These are phyloP conservation scores for Euproctis similis DNA, from an alignment of 2,888 invertebrate genomes.

Conservation along the genomic window DNA sequence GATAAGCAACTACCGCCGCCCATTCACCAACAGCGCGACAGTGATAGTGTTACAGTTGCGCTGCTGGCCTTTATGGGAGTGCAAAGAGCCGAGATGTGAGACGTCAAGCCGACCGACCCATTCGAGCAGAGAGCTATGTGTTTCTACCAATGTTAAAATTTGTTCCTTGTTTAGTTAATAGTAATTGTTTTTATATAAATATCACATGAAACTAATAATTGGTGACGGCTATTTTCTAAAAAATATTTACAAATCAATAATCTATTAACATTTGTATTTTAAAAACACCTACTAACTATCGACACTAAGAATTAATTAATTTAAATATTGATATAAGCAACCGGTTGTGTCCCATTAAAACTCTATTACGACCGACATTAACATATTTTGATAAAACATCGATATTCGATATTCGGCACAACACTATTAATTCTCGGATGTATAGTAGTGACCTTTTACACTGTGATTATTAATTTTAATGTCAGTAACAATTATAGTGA, in stretches of 20 bases:
- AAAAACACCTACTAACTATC: constrained; percentile 36
- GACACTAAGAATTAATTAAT: constrained; percentile 39
- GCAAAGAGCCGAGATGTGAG: no score
- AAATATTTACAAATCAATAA: not conserved
- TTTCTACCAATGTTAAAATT: no score
- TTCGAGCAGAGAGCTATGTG: no score
- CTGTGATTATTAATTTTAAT: constrained; percentile 20
- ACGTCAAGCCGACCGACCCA: no score
- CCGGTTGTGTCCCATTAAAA: constrained; percentile 61
- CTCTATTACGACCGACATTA: constrained; percentile 58
- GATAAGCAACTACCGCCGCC: no score
- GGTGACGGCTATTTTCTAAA: no score
- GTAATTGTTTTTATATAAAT: no score
- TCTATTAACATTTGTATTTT: constrained; percentile 20
- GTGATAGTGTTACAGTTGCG: no score
- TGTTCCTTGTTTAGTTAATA: no score
- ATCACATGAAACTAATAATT: no score
- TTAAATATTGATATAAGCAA: constrained; percentile 46
- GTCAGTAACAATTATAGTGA: constrained; percentile 18
- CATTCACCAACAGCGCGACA: no score
- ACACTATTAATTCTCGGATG: constrained; percentile 38
- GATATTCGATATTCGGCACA: constrained; percentile 45
- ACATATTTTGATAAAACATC: constrained; percentile 63
- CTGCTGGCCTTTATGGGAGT: no score
- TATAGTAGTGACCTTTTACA: constrained; percentile 21